phyloP scores from a whole-genome alignment of 2,113 vertebrate species.

The Theristicus caerulescens region DNA sequence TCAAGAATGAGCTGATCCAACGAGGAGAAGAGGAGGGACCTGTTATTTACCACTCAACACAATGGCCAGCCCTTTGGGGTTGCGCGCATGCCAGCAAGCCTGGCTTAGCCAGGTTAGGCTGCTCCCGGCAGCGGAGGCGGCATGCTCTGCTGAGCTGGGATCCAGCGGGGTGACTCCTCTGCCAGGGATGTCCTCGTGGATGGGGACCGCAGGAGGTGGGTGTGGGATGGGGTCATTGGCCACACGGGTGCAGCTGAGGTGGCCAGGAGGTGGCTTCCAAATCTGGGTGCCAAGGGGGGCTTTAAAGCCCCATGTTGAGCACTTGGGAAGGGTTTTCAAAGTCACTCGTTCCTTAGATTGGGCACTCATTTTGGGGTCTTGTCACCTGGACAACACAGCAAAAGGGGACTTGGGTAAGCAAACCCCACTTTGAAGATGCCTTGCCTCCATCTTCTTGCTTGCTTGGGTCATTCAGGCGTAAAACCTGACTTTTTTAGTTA shows the following conservation, averaged over 20 bases:
- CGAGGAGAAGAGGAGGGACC: background rate
- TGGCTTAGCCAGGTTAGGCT: background rate
- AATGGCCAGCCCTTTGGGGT: background rate
- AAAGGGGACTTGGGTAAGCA: background rate
- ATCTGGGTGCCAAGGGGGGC: rapidly evolving
- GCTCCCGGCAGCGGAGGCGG: rapidly evolving
- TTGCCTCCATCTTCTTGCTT: background rate
- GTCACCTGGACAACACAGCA: background rate
- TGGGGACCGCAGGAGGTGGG: rapidly evolving
- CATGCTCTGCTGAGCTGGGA: rapidly evolving
- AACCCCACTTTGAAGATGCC: background rate
- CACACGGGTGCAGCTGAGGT: rapidly evolving
- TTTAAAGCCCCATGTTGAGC: background rate
- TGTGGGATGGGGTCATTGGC: rapidly evolving
- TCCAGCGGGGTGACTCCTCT: rapidly evolving
- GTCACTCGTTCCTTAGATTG: background rate
- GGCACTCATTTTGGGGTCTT: background rate
- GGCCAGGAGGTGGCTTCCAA: background rate
- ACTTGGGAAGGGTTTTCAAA: background rate
- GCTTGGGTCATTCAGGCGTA: background rate
- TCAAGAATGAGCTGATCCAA: background rate
- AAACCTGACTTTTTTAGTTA: background rate
- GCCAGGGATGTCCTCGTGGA: background rate
- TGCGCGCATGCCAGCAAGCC: rapidly evolving
- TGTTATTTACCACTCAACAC: background rate